Evolutionary conservation across 2,113 vertebrate genomes (phyloP).

Genomic region (Pachycephala philippinensis): DNA sequence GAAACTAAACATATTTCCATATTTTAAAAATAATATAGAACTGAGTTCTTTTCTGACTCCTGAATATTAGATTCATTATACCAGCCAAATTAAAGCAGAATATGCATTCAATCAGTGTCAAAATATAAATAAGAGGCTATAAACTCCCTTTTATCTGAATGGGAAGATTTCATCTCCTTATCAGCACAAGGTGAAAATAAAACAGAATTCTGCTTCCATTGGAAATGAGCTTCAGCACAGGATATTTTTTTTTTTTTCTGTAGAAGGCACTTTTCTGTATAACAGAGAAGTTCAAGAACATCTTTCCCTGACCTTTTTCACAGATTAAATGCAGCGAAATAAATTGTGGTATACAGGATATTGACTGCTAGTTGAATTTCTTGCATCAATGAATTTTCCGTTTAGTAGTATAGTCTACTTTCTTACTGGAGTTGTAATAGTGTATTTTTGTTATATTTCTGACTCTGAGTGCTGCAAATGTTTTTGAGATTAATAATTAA

Average conservation of each 20-base stretch:
- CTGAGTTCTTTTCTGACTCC: not conserved
- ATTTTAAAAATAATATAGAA: not conserved
- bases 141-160: not conserved
- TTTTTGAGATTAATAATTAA: not conserved
- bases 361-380: not conserved
- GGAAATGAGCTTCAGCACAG: not conserved
- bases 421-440: not conserved
- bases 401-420: not conserved
- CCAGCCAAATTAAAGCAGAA: not conserved
- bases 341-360: not conserved
- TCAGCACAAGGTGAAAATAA: not conserved
- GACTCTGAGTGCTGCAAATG: not conserved
- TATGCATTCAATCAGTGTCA: not conserved
- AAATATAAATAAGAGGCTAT: not conserved
- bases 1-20: not conserved
- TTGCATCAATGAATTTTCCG: not conserved
- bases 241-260: not conserved
- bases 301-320: not conserved
- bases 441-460: not conserved
- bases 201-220: not conserved
- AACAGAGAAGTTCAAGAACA: not conserved
- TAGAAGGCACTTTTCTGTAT: not conserved
- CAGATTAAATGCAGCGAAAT: not conserved
- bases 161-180: not conserved
- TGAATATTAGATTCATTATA: not conserved